Evolutionary conservation across 2,888 invertebrate genomes (phyloP).

Genomic region (Megastigmus dorsalis): DNA sequence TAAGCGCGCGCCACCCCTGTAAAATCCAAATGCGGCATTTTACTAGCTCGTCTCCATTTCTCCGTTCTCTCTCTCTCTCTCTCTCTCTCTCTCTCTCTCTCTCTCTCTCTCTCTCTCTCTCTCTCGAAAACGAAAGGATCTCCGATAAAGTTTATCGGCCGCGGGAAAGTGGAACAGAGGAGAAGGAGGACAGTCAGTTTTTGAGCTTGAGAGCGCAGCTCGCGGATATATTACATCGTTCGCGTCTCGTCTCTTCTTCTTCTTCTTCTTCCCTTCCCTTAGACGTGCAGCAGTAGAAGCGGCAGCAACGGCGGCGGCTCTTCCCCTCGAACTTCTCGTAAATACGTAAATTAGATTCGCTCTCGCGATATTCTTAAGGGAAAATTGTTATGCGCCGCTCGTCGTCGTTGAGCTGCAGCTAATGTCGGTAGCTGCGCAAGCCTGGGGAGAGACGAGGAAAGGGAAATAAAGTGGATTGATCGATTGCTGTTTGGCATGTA

Average conservation of each 20-base stretch:
- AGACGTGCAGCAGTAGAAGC: too few species aligned
- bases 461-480: slow-evolving; percentile 29
- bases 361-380: slow-evolving; percentile 54
- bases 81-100: too few species aligned
- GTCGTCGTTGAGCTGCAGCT: slow-evolving; percentile 11
- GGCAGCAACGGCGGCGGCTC: too few species aligned
- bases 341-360: slow-evolving; percentile 63
- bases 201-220: background rate
- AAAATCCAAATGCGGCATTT: slow-evolving; percentile 1
- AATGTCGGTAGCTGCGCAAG: slow-evolving; percentile 15
- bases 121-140: too few species aligned
- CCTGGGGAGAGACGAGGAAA: slow-evolving; percentile 8
- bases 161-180: background rate
- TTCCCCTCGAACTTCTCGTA: slow-evolving; percentile 53
- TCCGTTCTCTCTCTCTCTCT: too few species aligned
- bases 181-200: background rate
- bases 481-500: slow-evolving; percentile 20
- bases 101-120: too few species aligned
- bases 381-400: slow-evolving; percentile 27
- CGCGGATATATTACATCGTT: background rate
- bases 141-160: slow-evolving; percentile 1
- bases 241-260: too few species aligned
- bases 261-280: too few species aligned
- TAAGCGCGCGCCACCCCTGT: background rate
- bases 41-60: too few species aligned